These are phyloP conservation scores for Meandrusa payeni DNA, from an alignment of 2,888 invertebrate species.

Conservation along the genomic window DNA sequence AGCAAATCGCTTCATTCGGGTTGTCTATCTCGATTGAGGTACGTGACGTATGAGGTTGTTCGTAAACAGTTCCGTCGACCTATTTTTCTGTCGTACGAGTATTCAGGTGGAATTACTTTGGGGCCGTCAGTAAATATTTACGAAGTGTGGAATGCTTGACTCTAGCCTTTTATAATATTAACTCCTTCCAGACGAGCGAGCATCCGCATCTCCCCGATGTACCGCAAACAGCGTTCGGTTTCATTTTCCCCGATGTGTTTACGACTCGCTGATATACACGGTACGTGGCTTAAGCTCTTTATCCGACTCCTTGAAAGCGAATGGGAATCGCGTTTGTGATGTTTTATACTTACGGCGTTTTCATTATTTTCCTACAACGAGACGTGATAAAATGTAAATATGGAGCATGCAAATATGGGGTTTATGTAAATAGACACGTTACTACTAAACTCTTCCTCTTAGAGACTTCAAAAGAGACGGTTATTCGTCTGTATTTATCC, in stretches of 20 bases:
- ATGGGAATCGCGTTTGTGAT: constrained; percentile 10
- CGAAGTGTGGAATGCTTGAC: constrained; percentile 27
- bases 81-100: constrained; percentile 1
- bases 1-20: too few relatives aligned
- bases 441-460: too few relatives aligned
- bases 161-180: constrained; percentile 30
- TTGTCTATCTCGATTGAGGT: too few relatives aligned
- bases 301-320: constrained; percentile 5
- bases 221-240: constrained; percentile 23
- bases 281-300: constrained; percentile 21
- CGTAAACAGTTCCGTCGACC: too few relatives aligned
- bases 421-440: too few relatives aligned
- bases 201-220: constrained; percentile 23
- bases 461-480: too few relatives aligned
- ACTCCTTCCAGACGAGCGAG: constrained; percentile 27
- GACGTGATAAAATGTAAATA: not conserved
- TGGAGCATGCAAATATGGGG: too few relatives aligned
- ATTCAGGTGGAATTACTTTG: constrained; percentile 20
- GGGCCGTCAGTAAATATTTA: constrained; percentile 28
- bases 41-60: too few relatives aligned
- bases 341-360: constrained; percentile 2
- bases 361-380: not conserved
- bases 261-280: constrained; percentile 19
- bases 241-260: constrained; percentile 23
- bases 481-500: too few relatives aligned